phyloP scores from a whole-genome alignment of 1,140 invertebrate species.

The Bathynomus jamesi region DNA sequence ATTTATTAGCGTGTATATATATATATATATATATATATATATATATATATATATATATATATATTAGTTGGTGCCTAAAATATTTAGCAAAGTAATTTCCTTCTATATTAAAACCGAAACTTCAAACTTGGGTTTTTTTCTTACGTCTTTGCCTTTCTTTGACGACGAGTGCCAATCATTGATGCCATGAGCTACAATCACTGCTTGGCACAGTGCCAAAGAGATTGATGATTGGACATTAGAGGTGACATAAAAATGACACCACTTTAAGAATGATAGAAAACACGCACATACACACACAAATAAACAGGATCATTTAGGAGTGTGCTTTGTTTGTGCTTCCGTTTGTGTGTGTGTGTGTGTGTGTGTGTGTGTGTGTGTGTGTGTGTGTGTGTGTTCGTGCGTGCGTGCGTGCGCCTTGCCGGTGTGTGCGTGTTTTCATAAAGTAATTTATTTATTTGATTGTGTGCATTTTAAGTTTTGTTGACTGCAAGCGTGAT shows the following conservation, averaged over 20 bases:
- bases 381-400: no score
- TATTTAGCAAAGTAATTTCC: background rate
- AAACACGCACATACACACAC: background rate
- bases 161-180: background rate
- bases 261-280: conserved; percentile 1
- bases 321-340: no score
- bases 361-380: no score
- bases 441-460: no score
- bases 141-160: background rate
- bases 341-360: no score
- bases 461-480: no score
- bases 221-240: conserved; percentile 1
- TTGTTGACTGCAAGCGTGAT: no score
- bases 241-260: conserved; percentile 1
- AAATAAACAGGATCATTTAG: no score
- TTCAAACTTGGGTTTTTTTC: background rate
- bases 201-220: background rate
- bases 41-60: conserved; percentile 3
- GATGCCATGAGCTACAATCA: background rate
- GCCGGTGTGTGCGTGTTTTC: no score
- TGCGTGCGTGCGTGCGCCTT: no score
- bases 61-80: background rate
- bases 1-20: background rate
- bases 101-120: no score
- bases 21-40: conserved; percentile 3